phyloP scores from a whole-genome alignment of 2,797 vertebrate genomes.

The Synanceia verrucosa region DNA sequence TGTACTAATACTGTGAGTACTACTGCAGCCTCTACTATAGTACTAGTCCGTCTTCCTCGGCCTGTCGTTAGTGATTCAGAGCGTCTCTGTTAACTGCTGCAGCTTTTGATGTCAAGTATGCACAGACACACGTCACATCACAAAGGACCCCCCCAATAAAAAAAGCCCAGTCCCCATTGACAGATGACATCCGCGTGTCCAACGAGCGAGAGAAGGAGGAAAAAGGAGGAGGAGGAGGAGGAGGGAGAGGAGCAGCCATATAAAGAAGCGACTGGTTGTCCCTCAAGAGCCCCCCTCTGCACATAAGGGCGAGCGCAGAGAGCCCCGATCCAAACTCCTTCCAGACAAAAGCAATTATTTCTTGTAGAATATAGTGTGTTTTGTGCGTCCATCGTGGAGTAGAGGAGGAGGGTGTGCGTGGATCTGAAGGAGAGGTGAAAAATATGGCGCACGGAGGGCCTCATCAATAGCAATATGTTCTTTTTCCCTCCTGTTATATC shows the following conservation, averaged over 20 bases:
- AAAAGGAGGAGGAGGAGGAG: slow-evolving; percentile 30
- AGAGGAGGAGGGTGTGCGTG: slow-evolving; percentile 60
- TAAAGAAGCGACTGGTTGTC: slow-evolving; percentile 84
- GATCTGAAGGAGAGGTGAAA: slow-evolving; percentile 72
- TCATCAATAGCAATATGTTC: slow-evolving; percentile 76
- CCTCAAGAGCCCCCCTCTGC: slow-evolving; percentile 81
- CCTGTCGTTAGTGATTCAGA: slow-evolving; percentile 11
- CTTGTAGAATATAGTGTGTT: slow-evolving; percentile 90
- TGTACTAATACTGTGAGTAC: background rate
- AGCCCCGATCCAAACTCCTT: slow-evolving; percentile 87
- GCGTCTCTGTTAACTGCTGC: slow-evolving; percentile 30
- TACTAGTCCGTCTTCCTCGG: background rate
- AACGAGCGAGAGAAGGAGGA: slow-evolving; percentile 47
- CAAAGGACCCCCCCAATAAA: slow-evolving; percentile 49
- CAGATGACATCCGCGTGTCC: slow-evolving; percentile 84
- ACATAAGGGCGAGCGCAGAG: slow-evolving; percentile 68
- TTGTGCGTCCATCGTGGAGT: slow-evolving; percentile 70
- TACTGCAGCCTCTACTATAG: background rate
- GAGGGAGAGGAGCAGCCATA: slow-evolving; percentile 41
- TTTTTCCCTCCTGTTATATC: slow-evolving; percentile 62
- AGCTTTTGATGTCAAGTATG: slow-evolving; percentile 61
- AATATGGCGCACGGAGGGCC: slow-evolving; percentile 68
- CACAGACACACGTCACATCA: slow-evolving; percentile 64
- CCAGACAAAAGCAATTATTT: slow-evolving; percentile 99
- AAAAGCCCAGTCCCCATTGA: slow-evolving; percentile 70